A percentile compares a stretch with the other conserved stretches of the same genome.
phyloP scores from a whole-genome alignment of 2,888 invertebrate genomes.

The Pseudococcus longispinus region DNA sequence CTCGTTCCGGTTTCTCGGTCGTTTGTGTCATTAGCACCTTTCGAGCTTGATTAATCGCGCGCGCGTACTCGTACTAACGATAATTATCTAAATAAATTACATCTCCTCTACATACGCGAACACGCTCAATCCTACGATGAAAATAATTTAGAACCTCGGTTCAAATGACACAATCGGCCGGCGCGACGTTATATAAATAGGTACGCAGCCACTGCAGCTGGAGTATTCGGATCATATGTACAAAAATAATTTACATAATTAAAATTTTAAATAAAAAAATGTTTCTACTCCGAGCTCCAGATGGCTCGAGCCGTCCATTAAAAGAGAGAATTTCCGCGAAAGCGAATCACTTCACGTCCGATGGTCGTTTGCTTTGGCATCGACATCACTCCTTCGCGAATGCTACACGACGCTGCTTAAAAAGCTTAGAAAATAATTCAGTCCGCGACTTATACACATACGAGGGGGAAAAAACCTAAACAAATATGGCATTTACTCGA shows the following conservation, averaged over 20 bases:
- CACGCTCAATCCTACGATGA: no score
- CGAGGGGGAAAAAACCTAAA: not conserved
- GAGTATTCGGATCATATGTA: not conserved
- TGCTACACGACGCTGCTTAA: not conserved
- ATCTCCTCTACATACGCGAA: no score
- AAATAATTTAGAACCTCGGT: no score
- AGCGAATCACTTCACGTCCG: not conserved
- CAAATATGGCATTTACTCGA: slow-evolving; percentile 1
- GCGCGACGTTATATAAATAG: not conserved
- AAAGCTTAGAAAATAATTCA: slow-evolving; percentile 8
- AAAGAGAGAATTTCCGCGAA: not conserved
- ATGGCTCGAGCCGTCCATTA: not conserved
- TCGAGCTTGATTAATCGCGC: not conserved
- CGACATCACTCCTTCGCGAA: not conserved
- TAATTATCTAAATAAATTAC: not conserved
- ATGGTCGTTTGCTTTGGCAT: not conserved
- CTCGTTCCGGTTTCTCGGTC: not conserved
- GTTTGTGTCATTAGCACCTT: not conserved
- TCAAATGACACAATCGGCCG: not conserved
- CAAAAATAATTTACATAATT: not conserved
- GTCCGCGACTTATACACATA: not conserved
- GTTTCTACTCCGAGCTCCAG: not conserved
- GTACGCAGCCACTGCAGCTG: not conserved
- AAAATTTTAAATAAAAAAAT: not conserved
- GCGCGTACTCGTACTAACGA: not conserved